Percentiles rank a stretch among this genome's conserved stretches.
Conservation (phyloP, 2,113 vertebrate genomes). For the Nasalis larvatus region DNA sequence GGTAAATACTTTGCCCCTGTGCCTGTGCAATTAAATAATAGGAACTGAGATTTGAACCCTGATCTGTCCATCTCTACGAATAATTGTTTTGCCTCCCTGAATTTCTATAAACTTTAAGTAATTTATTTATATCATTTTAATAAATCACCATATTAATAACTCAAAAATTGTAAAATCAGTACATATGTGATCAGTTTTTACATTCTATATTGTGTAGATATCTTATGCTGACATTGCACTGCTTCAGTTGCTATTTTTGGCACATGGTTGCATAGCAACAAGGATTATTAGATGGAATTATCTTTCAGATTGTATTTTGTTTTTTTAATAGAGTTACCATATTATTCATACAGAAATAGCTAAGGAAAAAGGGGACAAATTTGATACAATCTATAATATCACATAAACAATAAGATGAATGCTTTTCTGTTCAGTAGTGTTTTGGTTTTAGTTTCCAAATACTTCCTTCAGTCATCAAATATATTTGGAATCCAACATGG, state of each 20-base stretch:
- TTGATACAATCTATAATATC: background rate
- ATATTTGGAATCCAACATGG: background rate
- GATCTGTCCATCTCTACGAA: background rate
- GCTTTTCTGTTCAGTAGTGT: background rate
- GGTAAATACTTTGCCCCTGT: background rate
- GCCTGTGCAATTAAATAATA: background rate
- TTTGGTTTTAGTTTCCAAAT: background rate
- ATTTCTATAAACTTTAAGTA: background rate
- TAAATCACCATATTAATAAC: background rate
- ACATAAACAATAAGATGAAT: background rate
- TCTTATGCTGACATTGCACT: slow-evolving; percentile 45
- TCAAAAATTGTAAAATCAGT: background rate
- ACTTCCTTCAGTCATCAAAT: background rate
- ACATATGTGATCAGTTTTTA: background rate
- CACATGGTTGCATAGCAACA: slow-evolving; percentile 81
- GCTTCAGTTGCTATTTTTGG: slow-evolving; percentile 74
- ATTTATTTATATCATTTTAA: slow-evolving; percentile 24
- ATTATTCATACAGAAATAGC: slow-evolving; percentile 5
- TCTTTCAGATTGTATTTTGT: slow-evolving; percentile 70
- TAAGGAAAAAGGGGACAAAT: background rate
- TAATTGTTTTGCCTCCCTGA: background rate
- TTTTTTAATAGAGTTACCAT: slow-evolving; percentile 49
- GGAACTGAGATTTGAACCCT: background rate
- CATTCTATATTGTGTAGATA: slow-evolving; percentile 30
- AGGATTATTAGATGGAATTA: slow-evolving; percentile 67